Evolutionary conservation across 2,888 invertebrate genomes (phyloP).

Genomic region (Drosophila affinis): DNA sequence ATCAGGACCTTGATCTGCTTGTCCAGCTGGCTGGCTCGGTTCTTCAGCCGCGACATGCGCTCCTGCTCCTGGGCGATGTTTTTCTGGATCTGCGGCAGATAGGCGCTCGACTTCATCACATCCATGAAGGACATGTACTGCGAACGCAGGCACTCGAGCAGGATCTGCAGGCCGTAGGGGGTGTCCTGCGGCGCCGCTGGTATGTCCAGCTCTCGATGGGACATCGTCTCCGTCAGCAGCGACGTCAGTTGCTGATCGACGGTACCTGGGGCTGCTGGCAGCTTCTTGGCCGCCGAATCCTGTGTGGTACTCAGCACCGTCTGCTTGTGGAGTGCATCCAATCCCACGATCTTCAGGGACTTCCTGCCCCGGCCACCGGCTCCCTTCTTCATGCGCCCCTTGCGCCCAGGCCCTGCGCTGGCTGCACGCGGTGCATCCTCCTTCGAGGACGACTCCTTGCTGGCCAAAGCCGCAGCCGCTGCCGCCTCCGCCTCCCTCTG

Average conservation of each 20-base stretch:
- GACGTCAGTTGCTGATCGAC: conserved; percentile 95
- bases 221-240: conserved; percentile 88
- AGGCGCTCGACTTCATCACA: conserved; percentile 92
- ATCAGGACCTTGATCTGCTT: conserved; percentile 96
- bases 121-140: conserved; percentile 94
- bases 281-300: conserved; percentile 88
- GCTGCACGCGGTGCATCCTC: conserved; percentile 79
- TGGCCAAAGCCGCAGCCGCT: conserved; percentile 58
- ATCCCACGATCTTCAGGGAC: conserved; percentile 91
- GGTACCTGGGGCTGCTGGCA: conserved; percentile 95
- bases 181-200: conserved; percentile 90
- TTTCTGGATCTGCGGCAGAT: conserved; percentile 88
- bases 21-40: conserved; percentile 94
- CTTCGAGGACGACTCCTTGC: conserved; percentile 82
- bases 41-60: conserved; percentile 91
- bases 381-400: conserved; percentile 87
- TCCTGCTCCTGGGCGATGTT: conserved; percentile 94
- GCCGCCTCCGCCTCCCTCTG: conserved; percentile 82
- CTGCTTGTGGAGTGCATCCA: conserved; percentile 94
- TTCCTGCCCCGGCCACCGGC: conserved; percentile 87
- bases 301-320: conserved; percentile 94
- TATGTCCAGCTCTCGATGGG: conserved; percentile 93
- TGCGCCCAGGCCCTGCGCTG: conserved; percentile 80
- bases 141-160: conserved; percentile 92
- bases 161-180: conserved; percentile 93